These are phyloP conservation scores for Irena cyanogastra DNA, from an alignment of 2,113 vertebrate species.

Conservation along the genomic window DNA sequence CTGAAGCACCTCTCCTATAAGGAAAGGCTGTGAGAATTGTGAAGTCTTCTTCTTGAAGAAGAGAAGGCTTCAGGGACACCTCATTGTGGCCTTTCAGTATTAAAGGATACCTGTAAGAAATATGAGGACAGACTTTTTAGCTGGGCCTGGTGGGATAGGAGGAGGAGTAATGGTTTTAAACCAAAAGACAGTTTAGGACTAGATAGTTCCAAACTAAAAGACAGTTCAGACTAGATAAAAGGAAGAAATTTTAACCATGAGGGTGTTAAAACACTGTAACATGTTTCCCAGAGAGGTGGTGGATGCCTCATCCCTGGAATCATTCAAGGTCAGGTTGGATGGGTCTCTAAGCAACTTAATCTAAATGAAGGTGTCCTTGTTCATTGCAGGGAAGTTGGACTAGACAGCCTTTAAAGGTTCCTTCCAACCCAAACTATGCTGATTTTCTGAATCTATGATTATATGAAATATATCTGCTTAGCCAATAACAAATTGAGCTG, in stretches of 20 bases:
- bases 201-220: no score
- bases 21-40: neutral
- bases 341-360: neutral
- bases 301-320: neutral
- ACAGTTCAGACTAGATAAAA: neutral
- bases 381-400: neutral
- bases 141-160: no score
- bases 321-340: neutral
- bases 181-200: neutral
- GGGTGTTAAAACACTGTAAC: neutral
- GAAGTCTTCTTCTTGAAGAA: neutral
- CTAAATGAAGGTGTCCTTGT: neutral
- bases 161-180: neutral
- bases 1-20: rapidly evolving
- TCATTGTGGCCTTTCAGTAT: neutral
- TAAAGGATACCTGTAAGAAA: neutral
- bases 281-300: neutral
- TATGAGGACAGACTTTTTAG: no score
- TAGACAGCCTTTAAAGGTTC: neutral
- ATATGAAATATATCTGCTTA: neutral
- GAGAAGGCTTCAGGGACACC: neutral
- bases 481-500: neutral
- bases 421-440: neutral
- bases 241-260: neutral
- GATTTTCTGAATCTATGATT: neutral